Evolutionary conservation across 2,888 invertebrate species (phyloP), one percentile per base, ranked within the genome.

Genomic region (Linnaemya tessellans): DNA sequence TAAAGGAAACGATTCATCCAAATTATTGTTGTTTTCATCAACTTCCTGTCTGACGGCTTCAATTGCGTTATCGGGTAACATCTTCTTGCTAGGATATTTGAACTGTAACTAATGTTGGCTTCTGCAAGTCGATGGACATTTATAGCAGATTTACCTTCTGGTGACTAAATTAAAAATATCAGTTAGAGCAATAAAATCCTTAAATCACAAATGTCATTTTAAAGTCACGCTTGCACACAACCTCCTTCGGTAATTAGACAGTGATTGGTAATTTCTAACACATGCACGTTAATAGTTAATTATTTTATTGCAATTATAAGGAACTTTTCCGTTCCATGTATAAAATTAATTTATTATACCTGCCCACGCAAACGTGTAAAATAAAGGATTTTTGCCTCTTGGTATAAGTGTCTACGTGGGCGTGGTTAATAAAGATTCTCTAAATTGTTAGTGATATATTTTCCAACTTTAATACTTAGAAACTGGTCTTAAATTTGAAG

Each of bases 51-150:
- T 30, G 20, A 18, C n/a, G 7, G 38, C 20, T 20, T 38, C 43
- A 30, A 30, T 5, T 13, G 43, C 0, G 3, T 35, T n/a, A 38
- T 78, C 60, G 13, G 77, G 77, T 49, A 78, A 46, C 67, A 78
- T 77, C n/a, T 60, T 60, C 25, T 10, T 8, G 20, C 2, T 1
- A 20, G 15, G 49, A 49, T 30, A 75, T 22, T 64, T 54, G n/a
- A 13, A 3, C 7, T n/a, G 22, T 64, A 11, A 75, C 5, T 75
- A 54, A 64, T 64, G 64, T 9, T 51, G 2, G 10, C 10, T 46
- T 10, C 20, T 0, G 25, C n/a, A 25, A 30, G n/a, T 25, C n/a
- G 0, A n/a, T 20, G 7, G 11, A n/a, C 58, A 71, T 25, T 13
- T 41, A 43, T 58, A 41, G 5, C 3, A 5, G 2, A 18, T 10